Evolutionary conservation across 2,888 invertebrate species (phyloP), one percentile per base, ranked within the genome.

Genomic region (Melieria picta): DNA sequence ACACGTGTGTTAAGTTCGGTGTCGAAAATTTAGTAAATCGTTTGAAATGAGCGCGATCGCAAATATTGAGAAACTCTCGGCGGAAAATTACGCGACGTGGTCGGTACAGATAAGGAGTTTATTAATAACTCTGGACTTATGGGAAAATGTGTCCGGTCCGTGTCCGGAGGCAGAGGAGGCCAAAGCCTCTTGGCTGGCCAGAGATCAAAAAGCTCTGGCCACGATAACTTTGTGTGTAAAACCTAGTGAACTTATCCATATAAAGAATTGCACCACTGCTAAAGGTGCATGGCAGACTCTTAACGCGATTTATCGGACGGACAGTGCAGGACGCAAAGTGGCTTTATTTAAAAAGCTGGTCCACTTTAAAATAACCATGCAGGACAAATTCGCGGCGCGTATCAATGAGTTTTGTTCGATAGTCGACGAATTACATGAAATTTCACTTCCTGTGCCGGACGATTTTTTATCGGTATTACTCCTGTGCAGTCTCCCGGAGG

Each of bases 61-160:
- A 11, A 61, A 61, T 9, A 46, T 61, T 43, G 65, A 71, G n/a
- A 71, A 65, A 42, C 13, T 65, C 42, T 61, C 65, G 30, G 50
- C 60, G 13, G 70, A 73, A 16, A 73, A 73, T 58, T 73, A 63
- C 65, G 61, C 65, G 13, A 73, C 67, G 43, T 73, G 71, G 67
- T 65, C 65, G 7, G 65, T 71, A 0, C 69, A 69, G 30, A 45
- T 69, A 11, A 71, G 61, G 64, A 69, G 69, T 46, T 56, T 72
- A 45, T 46, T 74, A 5, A 66, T 69, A 46, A 71, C 68, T 4
- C 65, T 73, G 43, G 70, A 73, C 16, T n/a, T 71, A 52, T 71
- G 73, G 71, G 16, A 65, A 13, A 56, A 50, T 10, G 16, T 71
- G 5, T 47, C 43, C 43, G 30, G 48, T 43, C 11, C 4, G n/a